Percentiles rank a stretch among this genome's conserved stretches.
phyloP scores from a whole-genome alignment of 1,140 invertebrate genomes.

The Macrotrachela quadricornifera region DNA sequence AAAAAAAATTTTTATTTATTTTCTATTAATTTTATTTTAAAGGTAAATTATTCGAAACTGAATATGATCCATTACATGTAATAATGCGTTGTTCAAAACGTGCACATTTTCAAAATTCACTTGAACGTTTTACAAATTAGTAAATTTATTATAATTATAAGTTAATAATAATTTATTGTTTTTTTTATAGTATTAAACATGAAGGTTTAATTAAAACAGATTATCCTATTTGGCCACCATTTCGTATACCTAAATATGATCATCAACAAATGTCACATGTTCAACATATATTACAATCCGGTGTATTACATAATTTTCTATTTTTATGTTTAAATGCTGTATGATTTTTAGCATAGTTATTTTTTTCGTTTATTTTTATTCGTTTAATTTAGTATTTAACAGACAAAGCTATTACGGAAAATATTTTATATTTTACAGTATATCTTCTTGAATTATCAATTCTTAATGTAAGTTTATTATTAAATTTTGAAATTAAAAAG shows the following conservation, averaged over 20 bases:
- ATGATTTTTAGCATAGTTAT: background rate
- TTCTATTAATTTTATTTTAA: no score
- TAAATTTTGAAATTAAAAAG: no score
- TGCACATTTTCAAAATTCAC: conserved; percentile 71
- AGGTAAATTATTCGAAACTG: conserved; percentile 61
- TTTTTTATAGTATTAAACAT: background rate
- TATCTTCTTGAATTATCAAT: no score
- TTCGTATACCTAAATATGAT: no score
- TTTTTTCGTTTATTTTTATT: no score
- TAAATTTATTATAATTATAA: conserved; percentile 35
- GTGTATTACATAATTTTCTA: conserved; percentile 15
- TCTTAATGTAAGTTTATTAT: no score
- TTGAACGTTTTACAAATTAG: conserved; percentile 60
- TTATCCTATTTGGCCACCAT: no score
- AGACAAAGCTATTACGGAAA: conserved; percentile 13
- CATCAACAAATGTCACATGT: no score
- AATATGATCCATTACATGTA: conserved; percentile 82
- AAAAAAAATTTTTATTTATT: no score
- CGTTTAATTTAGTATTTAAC: background rate
- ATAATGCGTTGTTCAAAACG: conserved; percentile 66
- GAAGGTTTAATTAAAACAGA: conserved; percentile 3
- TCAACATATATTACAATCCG: conserved; percentile 15
- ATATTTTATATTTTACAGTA: background rate
- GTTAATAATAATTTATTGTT: conserved; percentile 14
- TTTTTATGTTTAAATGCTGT: no score